Evolutionary conservation across 2,888 invertebrate species (phyloP), one percentile per base, ranked within the genome.

Genomic region (Arrhopalites spinosus): DNA sequence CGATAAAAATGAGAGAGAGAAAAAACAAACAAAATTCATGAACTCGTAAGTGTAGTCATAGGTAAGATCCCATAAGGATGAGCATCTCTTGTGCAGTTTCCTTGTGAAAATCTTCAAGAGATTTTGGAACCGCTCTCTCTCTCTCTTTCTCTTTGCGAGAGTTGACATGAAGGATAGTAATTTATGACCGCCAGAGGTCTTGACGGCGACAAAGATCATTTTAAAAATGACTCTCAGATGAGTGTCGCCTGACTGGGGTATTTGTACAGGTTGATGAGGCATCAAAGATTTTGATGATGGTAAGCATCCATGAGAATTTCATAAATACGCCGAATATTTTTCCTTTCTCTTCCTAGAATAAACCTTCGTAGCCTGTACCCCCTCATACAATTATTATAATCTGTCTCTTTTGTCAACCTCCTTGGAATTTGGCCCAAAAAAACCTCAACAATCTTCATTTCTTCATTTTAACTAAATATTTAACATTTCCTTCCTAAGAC

Each of bases 221-320:
- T 64, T 70, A 70, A 70, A 75, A 70, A 75, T 75, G 75, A 75
- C 63, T 75, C 50, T 69, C 50, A 69, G 75, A 75, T 70, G 64
- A 71, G 75, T 75, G 66, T 70, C 53, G 75, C 70, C 69, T 23
- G 29, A 7, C 5, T 11, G 11, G 36, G 36, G 3, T 36, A n/a
- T n/a, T n/a, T n/a, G n/a, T n/a, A 11, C 27, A 70, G 61, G 36
- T 66, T 71, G 75, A 71, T 75, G 75, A 75, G 70, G 75, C 75
- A 64, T 64, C 70, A 71, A 75, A 70, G 69, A n/a, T n/a, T n/a
- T n/a, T n/a, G n/a, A 71, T 36, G 71, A 56, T 25, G 47, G 30
- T 69, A 69, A 69, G 69, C 30, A 69, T 53, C 53, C 69, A 69
- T 69, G 56, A 69, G 69, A 69, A 69, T 69, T 69, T 53, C 69